Conservation (phyloP, 1,140 invertebrate genomes). For the Drosophila repletoides region DNA sequence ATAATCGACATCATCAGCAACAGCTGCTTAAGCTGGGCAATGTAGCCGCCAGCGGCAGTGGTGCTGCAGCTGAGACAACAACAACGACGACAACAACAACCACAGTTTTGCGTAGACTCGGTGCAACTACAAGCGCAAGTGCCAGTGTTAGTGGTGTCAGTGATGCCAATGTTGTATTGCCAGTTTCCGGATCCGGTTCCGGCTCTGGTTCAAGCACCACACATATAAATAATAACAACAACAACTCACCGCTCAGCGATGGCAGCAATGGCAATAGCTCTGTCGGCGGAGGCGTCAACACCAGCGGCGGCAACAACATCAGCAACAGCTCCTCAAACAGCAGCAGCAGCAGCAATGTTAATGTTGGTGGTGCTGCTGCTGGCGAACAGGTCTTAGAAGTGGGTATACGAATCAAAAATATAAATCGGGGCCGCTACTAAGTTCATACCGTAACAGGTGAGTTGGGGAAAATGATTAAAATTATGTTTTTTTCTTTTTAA, state of each 20-base stretch:
- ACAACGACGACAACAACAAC: slow-evolving; percentile 68
- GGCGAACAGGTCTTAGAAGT: slow-evolving; percentile 74
- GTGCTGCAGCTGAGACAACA: slow-evolving; percentile 57
- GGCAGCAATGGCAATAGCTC: slow-evolving; percentile 61
- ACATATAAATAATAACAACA: slow-evolving; percentile 57
- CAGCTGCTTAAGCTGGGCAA: slow-evolving; percentile 54
- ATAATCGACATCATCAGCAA: slow-evolving; percentile 70
- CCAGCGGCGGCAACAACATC: slow-evolving; percentile 6
- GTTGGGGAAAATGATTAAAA: not conserved
- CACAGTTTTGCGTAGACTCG: slow-evolving; percentile 58
- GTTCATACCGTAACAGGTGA: not conserved
- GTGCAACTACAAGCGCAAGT: slow-evolving; percentile 16
- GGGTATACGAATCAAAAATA: slow-evolving; percentile 79
- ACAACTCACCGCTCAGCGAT: slow-evolving; percentile 69
- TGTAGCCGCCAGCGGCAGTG: slow-evolving; percentile 12
- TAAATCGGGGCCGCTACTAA: slow-evolving; percentile 70
- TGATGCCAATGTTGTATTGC: slow-evolving; percentile 25
- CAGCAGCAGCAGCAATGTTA: slow-evolving; percentile 31
- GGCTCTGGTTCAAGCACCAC: slow-evolving; percentile 39
- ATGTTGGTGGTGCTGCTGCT: slow-evolving; percentile 31
- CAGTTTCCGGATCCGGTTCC: slow-evolving; percentile 10
- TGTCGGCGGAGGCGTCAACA: slow-evolving; percentile 5
- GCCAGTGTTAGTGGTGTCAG: not conserved
- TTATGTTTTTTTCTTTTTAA: not conserved
- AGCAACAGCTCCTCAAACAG: slow-evolving; percentile 3